These are phyloP conservation scores for Tragelaphus oryx DNA, from an alignment of 2,797 vertebrate species.

Conservation along the genomic window DNA sequence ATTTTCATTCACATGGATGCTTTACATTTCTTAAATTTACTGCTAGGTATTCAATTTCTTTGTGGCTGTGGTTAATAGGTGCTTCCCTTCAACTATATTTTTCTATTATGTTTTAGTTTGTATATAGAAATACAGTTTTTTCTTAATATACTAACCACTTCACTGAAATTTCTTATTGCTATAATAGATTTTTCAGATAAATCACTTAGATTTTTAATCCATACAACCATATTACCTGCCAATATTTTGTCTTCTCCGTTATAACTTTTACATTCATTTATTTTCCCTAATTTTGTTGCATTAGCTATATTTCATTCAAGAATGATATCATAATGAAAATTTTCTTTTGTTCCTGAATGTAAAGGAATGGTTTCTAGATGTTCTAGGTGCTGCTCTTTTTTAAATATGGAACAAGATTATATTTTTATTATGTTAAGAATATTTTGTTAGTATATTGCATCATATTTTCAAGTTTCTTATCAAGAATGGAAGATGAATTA, in stretches of 20 bases:
- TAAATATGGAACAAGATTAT: not conserved
- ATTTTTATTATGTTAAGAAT: not conserved
- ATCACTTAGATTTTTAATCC: not conserved
- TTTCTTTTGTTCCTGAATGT: not conserved
- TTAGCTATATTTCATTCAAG: not conserved
- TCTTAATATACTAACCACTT: not conserved
- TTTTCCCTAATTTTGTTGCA: not conserved
- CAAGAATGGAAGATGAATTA: not conserved
- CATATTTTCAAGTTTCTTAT: not conserved
- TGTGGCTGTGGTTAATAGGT: not conserved
- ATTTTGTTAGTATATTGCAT: not conserved
- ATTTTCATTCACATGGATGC: not conserved
- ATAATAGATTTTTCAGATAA: not conserved
- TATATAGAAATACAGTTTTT: not conserved
- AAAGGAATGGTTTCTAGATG: not conserved
- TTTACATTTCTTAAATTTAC: not conserved
- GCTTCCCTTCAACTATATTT: not conserved
- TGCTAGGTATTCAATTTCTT: not conserved
- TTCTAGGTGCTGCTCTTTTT: not conserved
- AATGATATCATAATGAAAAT: not conserved
- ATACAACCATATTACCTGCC: not conserved
- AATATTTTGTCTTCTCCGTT: slow-evolving; percentile 2
- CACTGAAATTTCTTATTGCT: not conserved
- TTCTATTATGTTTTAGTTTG: not conserved
- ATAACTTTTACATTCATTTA: not conserved